Evolutionary conservation across 1,140 invertebrate genomes (phyloP).

Genomic region (Magallana ariakensis): DNA sequence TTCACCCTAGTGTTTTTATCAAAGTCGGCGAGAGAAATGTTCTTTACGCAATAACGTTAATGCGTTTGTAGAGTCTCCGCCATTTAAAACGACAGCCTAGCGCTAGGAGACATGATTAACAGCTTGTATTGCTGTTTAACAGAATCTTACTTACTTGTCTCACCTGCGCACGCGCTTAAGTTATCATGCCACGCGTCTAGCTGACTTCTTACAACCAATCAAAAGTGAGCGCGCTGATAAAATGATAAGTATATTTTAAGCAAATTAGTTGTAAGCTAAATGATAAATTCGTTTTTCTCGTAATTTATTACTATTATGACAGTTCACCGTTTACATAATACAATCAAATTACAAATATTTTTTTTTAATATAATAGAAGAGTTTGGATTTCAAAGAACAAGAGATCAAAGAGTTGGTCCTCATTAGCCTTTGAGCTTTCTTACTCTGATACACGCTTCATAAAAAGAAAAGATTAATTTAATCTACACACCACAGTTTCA

Average conservation of each 20-base stretch:
- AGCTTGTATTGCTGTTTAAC: conserved; percentile 3
- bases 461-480: neutral
- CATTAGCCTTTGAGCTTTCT: neutral
- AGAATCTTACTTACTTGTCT: conserved; percentile 7
- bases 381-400: neutral
- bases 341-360: neutral
- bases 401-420: neutral
- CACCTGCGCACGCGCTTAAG: conserved; percentile 20
- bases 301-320: neutral
- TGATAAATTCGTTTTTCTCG: neutral
- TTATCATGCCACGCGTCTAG: neutral
- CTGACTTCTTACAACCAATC: neutral
- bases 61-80: neutral
- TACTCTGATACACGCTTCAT: neutral
- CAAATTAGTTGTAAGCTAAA: neutral
- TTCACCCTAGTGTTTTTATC: neutral
- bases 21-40: neutral
- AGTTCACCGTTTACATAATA: neutral
- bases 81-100: conserved; percentile 8
- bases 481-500: no score
- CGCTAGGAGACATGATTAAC: conserved; percentile 15
- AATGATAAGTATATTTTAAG: neutral
- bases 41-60: conserved; percentile 25
- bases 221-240: neutral
- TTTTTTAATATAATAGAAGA: neutral